Percentiles rank a stretch among this genome's conserved stretches.
These are phyloP conservation scores for Merops nubicus DNA, from an alignment of 2,113 vertebrate species.

Conservation along the genomic window DNA sequence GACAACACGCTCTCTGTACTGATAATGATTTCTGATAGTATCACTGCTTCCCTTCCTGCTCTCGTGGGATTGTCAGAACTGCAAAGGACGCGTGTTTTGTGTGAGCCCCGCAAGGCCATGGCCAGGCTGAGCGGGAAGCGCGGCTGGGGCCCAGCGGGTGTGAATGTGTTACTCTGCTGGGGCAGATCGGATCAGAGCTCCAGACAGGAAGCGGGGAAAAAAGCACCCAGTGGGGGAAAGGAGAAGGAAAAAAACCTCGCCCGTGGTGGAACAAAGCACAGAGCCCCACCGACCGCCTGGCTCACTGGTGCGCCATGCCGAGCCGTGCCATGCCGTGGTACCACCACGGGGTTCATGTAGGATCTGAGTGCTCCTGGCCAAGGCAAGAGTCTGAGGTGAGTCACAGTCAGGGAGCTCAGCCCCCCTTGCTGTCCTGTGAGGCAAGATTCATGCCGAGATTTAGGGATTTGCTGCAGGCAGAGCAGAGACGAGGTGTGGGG, in stretches of 20 bases:
- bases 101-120: neutral
- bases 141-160: constrained; percentile 6
- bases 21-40: neutral
- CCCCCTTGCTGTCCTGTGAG: neutral
- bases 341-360: neutral
- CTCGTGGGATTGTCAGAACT: neutral
- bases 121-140: neutral
- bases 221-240: neutral
- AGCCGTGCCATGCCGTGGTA: neutral
- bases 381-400: neutral
- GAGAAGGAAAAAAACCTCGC: neutral
- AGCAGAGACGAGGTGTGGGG: neutral
- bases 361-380: neutral
- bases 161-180: constrained; percentile 34
- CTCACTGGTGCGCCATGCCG: neutral
- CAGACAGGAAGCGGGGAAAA: neutral
- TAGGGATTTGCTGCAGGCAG: neutral
- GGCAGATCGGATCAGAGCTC: neutral
- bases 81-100: neutral
- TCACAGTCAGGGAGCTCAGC: fast-evolving
- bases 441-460: neutral
- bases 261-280: neutral
- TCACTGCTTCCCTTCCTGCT: neutral
- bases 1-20: neutral
- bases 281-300: neutral